These are phyloP conservation scores for Petrocephalus microphthalmus DNA, from an alignment of 2,113 vertebrate species.

Conservation along the genomic window DNA sequence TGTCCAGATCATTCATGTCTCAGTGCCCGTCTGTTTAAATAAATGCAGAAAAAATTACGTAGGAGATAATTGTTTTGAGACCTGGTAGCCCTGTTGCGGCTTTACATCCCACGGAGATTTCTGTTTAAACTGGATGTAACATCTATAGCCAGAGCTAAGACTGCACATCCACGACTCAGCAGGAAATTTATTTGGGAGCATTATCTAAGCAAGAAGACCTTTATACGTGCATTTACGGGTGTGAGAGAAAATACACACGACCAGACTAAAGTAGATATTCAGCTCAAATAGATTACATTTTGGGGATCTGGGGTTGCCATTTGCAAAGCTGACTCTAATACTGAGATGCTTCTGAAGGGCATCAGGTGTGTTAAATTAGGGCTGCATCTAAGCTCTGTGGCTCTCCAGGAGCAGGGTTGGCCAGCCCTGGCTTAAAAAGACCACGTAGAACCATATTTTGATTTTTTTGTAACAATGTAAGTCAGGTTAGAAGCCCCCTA, in stretches of 20 bases:
- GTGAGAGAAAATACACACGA: background rate
- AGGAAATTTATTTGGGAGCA: background rate
- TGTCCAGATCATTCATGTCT: conserved; percentile 46
- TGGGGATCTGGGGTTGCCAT: background rate
- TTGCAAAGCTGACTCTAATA: no score
- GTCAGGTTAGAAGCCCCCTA: background rate
- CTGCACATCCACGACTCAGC: background rate
- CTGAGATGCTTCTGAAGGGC: no score
- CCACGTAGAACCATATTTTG: background rate
- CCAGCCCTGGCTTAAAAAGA: no score
- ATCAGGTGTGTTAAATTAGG: no score
- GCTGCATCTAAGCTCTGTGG: no score
- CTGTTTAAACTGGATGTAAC: background rate
- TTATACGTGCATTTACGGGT: background rate
- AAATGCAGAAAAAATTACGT: conserved; percentile 35
- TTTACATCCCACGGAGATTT: conserved; percentile 17
- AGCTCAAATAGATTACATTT: background rate
- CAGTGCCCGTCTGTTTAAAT: conserved; percentile 43
- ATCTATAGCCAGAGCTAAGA: background rate
- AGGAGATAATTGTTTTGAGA: background rate
- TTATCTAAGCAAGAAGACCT: background rate
- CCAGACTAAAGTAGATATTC: background rate
- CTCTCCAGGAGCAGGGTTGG: no score
- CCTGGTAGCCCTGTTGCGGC: background rate
- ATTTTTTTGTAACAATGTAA: background rate